Conservation (phyloP, 2,888 invertebrate species). For the Tipula lateralis region DNA sequence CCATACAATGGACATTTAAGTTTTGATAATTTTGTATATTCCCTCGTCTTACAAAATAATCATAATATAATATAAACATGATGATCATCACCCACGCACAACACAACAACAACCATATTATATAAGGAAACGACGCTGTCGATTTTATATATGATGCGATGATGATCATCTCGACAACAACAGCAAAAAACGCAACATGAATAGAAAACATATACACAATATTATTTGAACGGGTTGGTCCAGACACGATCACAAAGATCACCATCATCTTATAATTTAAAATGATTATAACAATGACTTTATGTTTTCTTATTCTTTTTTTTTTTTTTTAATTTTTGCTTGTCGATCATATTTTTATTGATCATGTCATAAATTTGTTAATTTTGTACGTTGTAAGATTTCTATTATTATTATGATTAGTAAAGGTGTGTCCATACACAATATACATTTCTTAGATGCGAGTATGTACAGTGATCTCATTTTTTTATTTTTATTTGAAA, state of each 20-base stretch:
- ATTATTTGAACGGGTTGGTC: not conserved
- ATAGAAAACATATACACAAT: not conserved
- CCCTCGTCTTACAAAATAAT: conserved; percentile 16
- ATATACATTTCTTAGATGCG: not conserved
- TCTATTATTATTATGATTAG: not conserved
- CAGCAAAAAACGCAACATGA: conserved; percentile 15
- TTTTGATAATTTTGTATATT: conserved; percentile 12
- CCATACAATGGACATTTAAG: conserved; percentile 19
- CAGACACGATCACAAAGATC: conserved; percentile 11
- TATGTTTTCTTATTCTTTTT: not conserved
- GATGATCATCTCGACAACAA: not conserved
- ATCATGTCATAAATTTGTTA: conserved; percentile 20
- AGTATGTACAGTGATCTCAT: not conserved
- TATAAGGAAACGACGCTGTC: not conserved
- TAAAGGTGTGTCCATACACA: conserved; percentile 11
- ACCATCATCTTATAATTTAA: conserved; percentile 11
- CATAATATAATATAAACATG: conserved; percentile 19
- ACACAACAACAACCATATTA: not conserved
- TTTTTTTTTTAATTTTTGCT: conserved; percentile 9
- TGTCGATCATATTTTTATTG: conserved; percentile 24
- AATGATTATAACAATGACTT: conserved; percentile 19
- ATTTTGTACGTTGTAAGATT: not conserved
- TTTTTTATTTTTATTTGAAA: not conserved
- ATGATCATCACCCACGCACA: conserved; percentile 19
- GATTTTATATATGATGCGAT: not conserved